Evolutionary conservation across 2,888 invertebrate genomes (phyloP), one percentile per base, ranked within the genome.

Genomic region (Glaucopsyche alexis): DNA sequence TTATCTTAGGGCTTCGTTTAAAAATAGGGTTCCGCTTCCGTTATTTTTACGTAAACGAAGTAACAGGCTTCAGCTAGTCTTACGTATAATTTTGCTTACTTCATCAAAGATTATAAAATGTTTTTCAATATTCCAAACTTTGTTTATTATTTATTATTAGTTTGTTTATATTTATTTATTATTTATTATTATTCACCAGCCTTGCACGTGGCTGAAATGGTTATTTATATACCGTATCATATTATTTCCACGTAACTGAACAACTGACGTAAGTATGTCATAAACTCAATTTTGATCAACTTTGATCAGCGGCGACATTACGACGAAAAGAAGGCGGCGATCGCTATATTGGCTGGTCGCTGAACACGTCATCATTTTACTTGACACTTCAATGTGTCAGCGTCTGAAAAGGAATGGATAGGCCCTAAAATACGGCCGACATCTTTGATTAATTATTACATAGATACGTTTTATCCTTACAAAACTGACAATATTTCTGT

Each of bases 331-430:
- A 49, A 69, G 13, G 14, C 13, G 38, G 19, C 45, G 16, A 45
- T 67, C 13, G 11, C 19, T n/a, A 52, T 69, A 49, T 49, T 67
- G 29, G 60, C 60, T 60, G 67, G 42, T 38, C 67, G 67, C 69
- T 69, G 69, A 29, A 49, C 49, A 47, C 29, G 69, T 47, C 69
- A 49, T 69, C 69, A 14, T 49, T 69, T 69, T 49, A 69, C 19
- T 29, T 40, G 64, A 69, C 69, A 69, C 47, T 29, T 69, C 69
- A 29, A 69, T 69, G 29, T 69, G 69, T 69, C 69, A 69, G 13
- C 49, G 64, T 65, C 67, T 67, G 40, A 66, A 42, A 66, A 42
- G 66, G 40, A 16, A 66, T 66, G 42, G 42, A 65, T 16, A 9
- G 42, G 66, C 42, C n/a, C 42, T 16, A 66, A 55, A 55, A 19